A percentile compares a stretch with the other conserved stretches of the same genome.
phyloP scores from a whole-genome alignment of 1,140 invertebrate genomes.

The Monochamus saltuarius region DNA sequence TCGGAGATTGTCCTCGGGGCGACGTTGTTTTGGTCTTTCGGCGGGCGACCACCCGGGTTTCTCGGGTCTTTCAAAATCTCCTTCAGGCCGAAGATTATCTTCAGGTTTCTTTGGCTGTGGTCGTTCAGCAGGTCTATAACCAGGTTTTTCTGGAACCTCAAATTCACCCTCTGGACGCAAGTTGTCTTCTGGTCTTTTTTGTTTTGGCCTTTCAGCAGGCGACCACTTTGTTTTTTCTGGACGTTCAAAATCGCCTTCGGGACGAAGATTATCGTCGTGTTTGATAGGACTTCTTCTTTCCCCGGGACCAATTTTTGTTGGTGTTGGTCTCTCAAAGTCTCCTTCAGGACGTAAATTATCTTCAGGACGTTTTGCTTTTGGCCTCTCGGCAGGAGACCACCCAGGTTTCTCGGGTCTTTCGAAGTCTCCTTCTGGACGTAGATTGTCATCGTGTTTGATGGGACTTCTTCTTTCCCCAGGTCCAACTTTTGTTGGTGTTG shows the following conservation, averaged over 20 bases:
- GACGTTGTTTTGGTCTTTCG: conserved; percentile 48
- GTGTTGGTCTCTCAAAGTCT: conserved; percentile 57
- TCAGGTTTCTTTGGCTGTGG: conserved; percentile 42
- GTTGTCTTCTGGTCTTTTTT: conserved; percentile 60
- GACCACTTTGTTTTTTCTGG: conserved; percentile 54
- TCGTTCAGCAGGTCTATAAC: conserved; percentile 56
- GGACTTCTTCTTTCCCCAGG: conserved; percentile 56
- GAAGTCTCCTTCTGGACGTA: conserved; percentile 60
- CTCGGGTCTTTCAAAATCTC: conserved; percentile 52
- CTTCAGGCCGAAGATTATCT: conserved; percentile 61
- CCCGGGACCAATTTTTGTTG: conserved; percentile 50
- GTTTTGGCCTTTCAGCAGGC: conserved; percentile 62
- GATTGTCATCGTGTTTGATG: conserved; percentile 57
- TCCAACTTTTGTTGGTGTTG: conserved; percentile 45
- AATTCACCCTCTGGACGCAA: conserved; percentile 57
- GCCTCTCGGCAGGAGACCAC: conserved; percentile 61
- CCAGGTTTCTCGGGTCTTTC: conserved; percentile 53
- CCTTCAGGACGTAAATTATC: conserved; percentile 61
- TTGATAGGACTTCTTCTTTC: conserved; percentile 53
- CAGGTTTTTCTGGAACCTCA: conserved; percentile 52
- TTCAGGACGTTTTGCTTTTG: conserved; percentile 62
- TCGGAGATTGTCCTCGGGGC: conserved; percentile 55
- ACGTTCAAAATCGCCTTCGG: conserved; percentile 54
- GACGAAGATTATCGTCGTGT: conserved; percentile 53
- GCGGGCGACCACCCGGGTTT: conserved; percentile 46